Conservation (phyloP, 1,140 invertebrate genomes). For the Bombus polaris region DNA sequence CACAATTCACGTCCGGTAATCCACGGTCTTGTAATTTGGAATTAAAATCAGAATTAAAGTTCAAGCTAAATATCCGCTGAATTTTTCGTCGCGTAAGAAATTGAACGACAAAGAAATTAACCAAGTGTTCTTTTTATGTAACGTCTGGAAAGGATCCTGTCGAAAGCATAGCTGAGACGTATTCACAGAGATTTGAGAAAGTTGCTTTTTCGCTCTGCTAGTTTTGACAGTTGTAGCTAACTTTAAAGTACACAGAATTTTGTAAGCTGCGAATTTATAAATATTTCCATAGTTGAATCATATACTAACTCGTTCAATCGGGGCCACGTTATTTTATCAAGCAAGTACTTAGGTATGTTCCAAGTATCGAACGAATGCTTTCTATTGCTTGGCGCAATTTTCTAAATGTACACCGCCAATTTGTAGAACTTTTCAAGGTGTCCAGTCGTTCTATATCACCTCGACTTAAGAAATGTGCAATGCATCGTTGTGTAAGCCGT, state of each 20-base stretch:
- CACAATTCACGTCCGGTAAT: too few relatives aligned
- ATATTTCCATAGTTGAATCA: background rate
- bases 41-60: too few relatives aligned
- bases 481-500: background rate
- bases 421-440: background rate
- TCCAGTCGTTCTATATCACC: background rate
- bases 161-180: background rate
- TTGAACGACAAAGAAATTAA: background rate
- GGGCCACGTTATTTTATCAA: background rate
- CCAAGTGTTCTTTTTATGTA: background rate
- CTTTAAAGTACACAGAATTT: background rate
- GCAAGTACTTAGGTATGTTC: background rate
- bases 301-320: background rate
- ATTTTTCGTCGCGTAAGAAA: too few relatives aligned
- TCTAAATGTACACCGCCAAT: background rate
- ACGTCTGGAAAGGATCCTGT: background rate
- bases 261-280: background rate
- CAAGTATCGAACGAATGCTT: constrained; percentile 4
- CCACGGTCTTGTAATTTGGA: too few relatives aligned
- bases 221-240: background rate
- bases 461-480: background rate
- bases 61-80: too few relatives aligned
- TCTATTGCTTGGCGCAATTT: background rate
- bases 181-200: background rate
- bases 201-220: background rate